Evolutionary conservation across 2,888 invertebrate species (phyloP).

Genomic region (Carabus problematicus): DNA sequence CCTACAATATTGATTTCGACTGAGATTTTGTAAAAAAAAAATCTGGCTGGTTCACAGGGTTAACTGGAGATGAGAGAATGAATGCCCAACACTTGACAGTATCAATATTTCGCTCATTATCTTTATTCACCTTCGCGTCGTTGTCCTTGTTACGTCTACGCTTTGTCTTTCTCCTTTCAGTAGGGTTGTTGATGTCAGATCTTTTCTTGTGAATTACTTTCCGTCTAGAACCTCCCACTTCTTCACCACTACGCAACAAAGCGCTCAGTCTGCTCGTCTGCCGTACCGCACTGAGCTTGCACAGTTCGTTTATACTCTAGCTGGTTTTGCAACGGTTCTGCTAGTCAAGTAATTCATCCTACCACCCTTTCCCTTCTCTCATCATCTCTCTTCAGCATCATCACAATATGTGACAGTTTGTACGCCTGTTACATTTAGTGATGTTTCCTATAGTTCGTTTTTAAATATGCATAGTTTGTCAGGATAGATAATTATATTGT

Average conservation of each 20-base stretch:
- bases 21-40: too few relatives aligned
- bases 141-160: conserved; percentile 12
- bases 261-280: conserved; percentile 2
- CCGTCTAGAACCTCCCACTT: conserved; percentile 28
- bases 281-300: conserved; percentile 37
- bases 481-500: too few relatives aligned
- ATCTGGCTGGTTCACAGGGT: background rate
- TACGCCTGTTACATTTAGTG: background rate
- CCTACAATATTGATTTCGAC: too few relatives aligned
- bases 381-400: background rate
- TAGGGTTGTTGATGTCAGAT: conserved; percentile 42
- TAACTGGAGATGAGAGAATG: conserved; percentile 35
- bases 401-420: background rate
- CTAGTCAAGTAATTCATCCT: conserved; percentile 41
- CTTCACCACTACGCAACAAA: background rate
- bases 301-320: conserved; percentile 41
- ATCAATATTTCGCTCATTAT: conserved; percentile 43
- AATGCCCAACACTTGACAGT: conserved; percentile 40
- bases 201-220: conserved; percentile 43
- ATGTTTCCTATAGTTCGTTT: background rate
- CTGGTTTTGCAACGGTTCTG: conserved; percentile 20
- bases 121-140: conserved; percentile 33
- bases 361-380: conserved; percentile 16
- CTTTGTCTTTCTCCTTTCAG: conserved; percentile 26
- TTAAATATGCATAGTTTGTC: too few relatives aligned